A percentile compares a stretch with the other conserved stretches of the same genome.
Evolutionary conservation across 92 coral and sea anemone genomes (phyloP).

Genomic region (Heteractis magnifica): DNA sequence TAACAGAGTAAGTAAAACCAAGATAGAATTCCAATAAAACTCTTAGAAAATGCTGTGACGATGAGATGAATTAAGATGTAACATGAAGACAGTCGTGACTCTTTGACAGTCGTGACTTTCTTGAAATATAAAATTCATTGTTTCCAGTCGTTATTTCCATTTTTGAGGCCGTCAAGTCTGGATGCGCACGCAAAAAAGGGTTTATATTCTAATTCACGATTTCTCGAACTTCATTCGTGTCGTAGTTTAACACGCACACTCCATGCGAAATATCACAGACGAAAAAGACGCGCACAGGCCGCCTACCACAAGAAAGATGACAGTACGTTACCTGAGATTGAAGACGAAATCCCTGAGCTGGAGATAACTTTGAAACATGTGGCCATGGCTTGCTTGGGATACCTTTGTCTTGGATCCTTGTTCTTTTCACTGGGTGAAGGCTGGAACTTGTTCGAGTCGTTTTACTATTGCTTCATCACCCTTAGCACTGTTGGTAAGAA

Average conservation of each 20-base stretch:
- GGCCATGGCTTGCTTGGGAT: constrained; percentile 33
- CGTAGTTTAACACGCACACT: constrained; percentile 33
- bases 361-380: constrained; percentile 40
- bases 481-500: constrained; percentile 75
- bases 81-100: no score
- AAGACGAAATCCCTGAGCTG: constrained; percentile 28
- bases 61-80: neutral
- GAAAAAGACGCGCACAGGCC: constrained; percentile 34
- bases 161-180: no score
- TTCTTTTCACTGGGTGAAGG: constrained; percentile 66
- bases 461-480: constrained; percentile 75
- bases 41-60: neutral
- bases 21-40: neutral
- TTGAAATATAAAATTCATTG: no score
- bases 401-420: constrained; percentile 61
- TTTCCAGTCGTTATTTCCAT: no score
- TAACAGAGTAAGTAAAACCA: constrained; percentile 50
- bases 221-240: neutral
- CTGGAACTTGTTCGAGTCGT: constrained; percentile 74
- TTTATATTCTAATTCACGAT: neutral
- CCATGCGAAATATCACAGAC: constrained; percentile 47
- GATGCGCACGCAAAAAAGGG: neutral
- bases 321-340: neutral
- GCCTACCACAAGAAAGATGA: constrained; percentile 62
- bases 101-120: no score